Conservation (phyloP, 1,140 invertebrate genomes). For the Pseudomyrmex gracilis region DNA sequence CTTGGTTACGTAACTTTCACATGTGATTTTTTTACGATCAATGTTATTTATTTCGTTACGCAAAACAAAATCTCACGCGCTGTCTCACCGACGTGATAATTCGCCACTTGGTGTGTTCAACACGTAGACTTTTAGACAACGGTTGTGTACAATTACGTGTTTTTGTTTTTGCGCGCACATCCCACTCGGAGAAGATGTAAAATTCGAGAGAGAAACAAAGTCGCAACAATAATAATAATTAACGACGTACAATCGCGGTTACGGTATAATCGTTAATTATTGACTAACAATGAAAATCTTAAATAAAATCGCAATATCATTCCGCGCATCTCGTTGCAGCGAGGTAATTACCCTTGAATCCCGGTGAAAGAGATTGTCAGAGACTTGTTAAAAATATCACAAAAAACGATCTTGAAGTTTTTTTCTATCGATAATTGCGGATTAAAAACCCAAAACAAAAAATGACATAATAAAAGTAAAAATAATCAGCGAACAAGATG, state of each 20-base stretch:
- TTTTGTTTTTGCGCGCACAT: no score
- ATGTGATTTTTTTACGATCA: no score
- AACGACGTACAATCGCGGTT: constrained; percentile 22
- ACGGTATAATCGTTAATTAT: constrained; percentile 49
- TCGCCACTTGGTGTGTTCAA: no score
- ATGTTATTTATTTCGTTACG: no score
- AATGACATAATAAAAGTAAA: constrained; percentile 45
- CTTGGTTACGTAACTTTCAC: no score
- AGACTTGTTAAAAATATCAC: not conserved
- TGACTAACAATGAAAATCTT: constrained; percentile 46
- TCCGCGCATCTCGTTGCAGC: not conserved
- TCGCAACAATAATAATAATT: constrained; percentile 29
- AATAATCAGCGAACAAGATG: constrained; percentile 33
- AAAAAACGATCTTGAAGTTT: not conserved
- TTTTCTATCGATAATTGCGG: not conserved
- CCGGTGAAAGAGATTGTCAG: not conserved
- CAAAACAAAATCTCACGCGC: no score
- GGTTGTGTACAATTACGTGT: no score
- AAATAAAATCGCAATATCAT: constrained; percentile 42
- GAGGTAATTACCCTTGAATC: constrained; percentile 44
- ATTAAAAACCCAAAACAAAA: constrained; percentile 3
- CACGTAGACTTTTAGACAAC: no score
- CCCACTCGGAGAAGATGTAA: not conserved
- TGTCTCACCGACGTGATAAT: no score
- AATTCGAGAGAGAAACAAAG: constrained; percentile 33